These are phyloP conservation scores for Phrixothrix hirtus DNA, from an alignment of 2,888 invertebrate genomes.

Conservation along the genomic window DNA sequence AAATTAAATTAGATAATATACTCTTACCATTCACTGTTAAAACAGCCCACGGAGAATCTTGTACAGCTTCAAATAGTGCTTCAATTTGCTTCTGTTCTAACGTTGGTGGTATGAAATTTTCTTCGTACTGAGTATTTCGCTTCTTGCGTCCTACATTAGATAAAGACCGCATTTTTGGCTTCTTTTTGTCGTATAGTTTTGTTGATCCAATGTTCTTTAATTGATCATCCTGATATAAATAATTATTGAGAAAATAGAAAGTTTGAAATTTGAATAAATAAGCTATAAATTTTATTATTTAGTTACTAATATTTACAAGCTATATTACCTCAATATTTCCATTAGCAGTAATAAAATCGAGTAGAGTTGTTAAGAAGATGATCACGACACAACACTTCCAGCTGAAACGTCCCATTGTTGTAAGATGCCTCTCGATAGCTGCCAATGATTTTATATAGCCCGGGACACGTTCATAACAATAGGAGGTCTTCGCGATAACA, in stretches of 20 bases:
- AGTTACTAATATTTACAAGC: not conserved
- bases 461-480: constrained; percentile 36
- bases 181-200: constrained; percentile 25
- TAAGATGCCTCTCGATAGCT: constrained; percentile 19
- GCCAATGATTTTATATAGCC: constrained; percentile 40
- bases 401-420: constrained; percentile 39
- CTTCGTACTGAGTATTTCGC: constrained; percentile 47
- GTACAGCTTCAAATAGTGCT: constrained; percentile 51
- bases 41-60: constrained; percentile 53
- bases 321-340: constrained; percentile 21
- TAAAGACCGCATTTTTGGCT: constrained; percentile 58
- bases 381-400: constrained; percentile 37
- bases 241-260: no score
- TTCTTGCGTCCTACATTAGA: constrained; percentile 60
- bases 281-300: no score
- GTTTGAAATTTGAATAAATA: no score
- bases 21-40: constrained; percentile 53
- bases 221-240: constrained; percentile 6
- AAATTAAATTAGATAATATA: not conserved
- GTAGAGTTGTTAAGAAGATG: constrained; percentile 15
- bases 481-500: constrained; percentile 46
- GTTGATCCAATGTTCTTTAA: not conserved
- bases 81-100: constrained; percentile 46
- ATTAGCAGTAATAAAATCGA: constrained; percentile 7
- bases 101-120: constrained; percentile 38